These are phyloP conservation scores for Acanthurus lineatus DNA, from an alignment of 2,797 vertebrate species.

Conservation along the genomic window DNA sequence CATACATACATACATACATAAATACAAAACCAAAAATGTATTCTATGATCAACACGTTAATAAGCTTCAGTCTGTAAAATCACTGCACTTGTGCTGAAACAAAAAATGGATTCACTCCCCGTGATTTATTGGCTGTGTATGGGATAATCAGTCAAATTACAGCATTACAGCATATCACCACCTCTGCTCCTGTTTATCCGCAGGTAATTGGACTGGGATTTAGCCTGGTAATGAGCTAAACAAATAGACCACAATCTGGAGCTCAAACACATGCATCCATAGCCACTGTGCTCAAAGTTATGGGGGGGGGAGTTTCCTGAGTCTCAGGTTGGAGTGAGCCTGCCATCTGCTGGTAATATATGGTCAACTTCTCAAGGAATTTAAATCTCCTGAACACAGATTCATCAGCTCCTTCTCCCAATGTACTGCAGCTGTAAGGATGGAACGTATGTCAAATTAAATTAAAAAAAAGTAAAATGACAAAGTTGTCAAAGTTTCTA, in stretches of 20 bases:
- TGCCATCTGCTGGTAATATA: constrained; percentile 65
- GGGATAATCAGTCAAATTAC: constrained; percentile 43
- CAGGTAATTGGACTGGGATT: constrained; percentile 60
- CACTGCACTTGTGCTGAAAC: constrained; percentile 2
- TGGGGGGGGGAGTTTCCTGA: not conserved
- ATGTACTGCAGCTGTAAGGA: not conserved
- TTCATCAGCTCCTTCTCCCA: not conserved
- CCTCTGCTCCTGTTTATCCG: constrained; percentile 59
- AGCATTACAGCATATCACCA: constrained; percentile 45
- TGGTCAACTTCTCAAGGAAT: not conserved
- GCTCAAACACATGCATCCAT: constrained; percentile 16
- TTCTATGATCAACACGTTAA: too few species aligned
- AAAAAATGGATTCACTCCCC: not conserved
- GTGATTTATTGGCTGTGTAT: constrained; percentile 7
- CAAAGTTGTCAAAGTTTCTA: not conserved
- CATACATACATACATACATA: too few species aligned
- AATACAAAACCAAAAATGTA: too few species aligned
- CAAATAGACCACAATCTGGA: constrained; percentile 52
- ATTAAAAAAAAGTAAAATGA: not conserved
- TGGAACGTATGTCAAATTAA: not conserved
- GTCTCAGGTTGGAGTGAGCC: constrained; percentile 33
- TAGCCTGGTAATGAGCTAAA: constrained; percentile 56
- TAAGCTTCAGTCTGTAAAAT: constrained; percentile 1
- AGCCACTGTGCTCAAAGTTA: not conserved
- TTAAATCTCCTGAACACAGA: not conserved